These are phyloP conservation scores for Halcyon leucocephala DNA, from an alignment of 2,797 vertebrate genomes.

Conservation along the genomic window DNA sequence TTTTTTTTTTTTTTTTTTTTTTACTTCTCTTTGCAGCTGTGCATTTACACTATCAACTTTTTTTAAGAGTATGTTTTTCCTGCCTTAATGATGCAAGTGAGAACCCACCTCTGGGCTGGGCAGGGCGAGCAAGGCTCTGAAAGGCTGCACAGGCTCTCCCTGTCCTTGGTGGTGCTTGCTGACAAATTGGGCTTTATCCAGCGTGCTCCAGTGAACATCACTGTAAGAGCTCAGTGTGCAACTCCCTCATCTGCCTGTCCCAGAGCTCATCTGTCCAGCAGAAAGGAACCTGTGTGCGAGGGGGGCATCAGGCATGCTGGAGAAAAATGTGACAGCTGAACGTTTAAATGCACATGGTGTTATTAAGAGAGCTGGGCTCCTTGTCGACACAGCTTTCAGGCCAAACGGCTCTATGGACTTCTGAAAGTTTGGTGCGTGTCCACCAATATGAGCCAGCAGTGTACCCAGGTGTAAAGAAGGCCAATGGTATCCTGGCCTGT, in stretches of 20 bases:
- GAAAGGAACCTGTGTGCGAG: not conserved
- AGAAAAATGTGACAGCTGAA: not conserved
- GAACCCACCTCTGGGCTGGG: not conserved
- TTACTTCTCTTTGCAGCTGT: not conserved
- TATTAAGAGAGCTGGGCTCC: not conserved
- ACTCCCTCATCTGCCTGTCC: not conserved
- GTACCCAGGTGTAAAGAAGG: not conserved
- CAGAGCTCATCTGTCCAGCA: accelerated
- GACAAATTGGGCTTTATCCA: not conserved
- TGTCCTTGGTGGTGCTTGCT: not conserved
- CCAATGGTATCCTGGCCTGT: not conserved
- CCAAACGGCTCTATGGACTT: not conserved
- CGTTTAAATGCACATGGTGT: not conserved
- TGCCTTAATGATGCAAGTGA: not conserved
- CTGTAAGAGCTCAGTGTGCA: accelerated
- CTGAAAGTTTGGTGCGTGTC: not conserved
- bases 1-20: not conserved
- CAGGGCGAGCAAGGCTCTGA: not conserved
- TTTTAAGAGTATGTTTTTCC: not conserved
- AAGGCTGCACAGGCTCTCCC: not conserved
- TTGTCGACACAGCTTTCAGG: accelerated
- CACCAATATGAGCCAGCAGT: not conserved
- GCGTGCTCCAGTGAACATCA: accelerated
- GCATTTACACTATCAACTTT: not conserved
- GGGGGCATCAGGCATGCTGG: not conserved